Evolutionary conservation across 2,113 vertebrate genomes (phyloP), one percentile per base, ranked within the genome.

Genomic region (Prochilodus magdalenae): DNA sequence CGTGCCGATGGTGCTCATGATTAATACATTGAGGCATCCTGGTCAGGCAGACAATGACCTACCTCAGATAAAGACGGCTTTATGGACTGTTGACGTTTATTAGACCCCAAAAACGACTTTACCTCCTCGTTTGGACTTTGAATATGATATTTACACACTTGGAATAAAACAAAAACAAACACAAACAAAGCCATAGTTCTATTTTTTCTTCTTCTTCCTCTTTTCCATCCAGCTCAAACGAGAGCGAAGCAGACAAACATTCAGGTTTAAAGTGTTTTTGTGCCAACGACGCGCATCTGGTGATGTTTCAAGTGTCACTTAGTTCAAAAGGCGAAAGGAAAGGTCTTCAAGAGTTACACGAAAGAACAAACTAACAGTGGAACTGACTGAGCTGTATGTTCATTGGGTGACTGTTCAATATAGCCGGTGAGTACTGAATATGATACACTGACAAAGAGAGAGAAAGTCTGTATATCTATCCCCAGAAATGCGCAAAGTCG

Each of bases 81-180:
- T 79, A 67, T 74, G 26, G 63, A 77, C 77, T 67, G 14, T 53
- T 86, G 83, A 88, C 86, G 81, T 90, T 90, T 88, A 83, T 40
- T 81, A 72, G 51, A 79, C 85, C 81, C 77, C 40, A 44, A 72
- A 86, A 87, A 22, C 6, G 53, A 55, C 83, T 85, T 82, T 80
- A 71, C 70, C 81, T 89, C 82, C 81, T 81, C 89, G 84, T 80
- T 24, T 65, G 85, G 86, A 74, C 75, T 44, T 81, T 26, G 66
- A 80, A 82, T 75, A 88, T 89, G 90, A 84, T 90, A 92, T 91
- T 92, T 93, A 91, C 88, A 91, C 87, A 90, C 87, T 76, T 27
- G 53, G 71, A 73, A 40, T 79, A 85, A 80, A 83, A 78, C 80
- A 84, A 76, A 55, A 87, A 75, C 86, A 84, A 84, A 57, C 82